phyloP scores from a whole-genome alignment of 2,797 vertebrate genomes.

The Muscicapa striata region DNA sequence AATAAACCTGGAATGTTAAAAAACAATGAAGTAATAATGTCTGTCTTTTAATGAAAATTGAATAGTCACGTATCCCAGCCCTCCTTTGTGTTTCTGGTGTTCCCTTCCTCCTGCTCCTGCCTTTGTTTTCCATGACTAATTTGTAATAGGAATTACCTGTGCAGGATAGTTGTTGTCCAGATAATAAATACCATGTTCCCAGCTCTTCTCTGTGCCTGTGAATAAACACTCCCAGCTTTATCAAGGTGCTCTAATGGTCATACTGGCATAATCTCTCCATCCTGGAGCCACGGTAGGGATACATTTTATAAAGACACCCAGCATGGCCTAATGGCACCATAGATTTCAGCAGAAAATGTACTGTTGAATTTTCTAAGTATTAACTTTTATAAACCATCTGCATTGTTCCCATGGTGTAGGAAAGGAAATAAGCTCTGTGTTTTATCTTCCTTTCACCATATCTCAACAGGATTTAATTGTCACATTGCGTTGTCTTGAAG shows the following conservation, averaged over 20 bases:
- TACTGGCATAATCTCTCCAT: background rate
- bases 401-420: fast-evolving
- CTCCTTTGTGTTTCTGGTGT: background rate
- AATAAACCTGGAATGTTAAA: constrained; percentile 58
- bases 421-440: background rate
- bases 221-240: background rate
- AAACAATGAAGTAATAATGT: background rate
- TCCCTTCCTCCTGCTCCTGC: background rate
- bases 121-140: background rate
- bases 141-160: background rate
- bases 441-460: background rate
- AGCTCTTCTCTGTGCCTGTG: background rate
- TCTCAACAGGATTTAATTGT: background rate
- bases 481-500: background rate
- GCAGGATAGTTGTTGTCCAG: background rate
- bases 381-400: background rate
- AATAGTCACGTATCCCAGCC: background rate
- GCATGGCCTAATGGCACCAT: fast-evolving
- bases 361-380: background rate
- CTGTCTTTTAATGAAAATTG: background rate
- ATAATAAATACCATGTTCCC: background rate
- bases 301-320: background rate
- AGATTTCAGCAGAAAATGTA: background rate
- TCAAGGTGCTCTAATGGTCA: background rate
- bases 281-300: background rate